Percentiles rank a stretch among this genome's conserved stretches.
Conservation (phyloP, 2,113 vertebrate genomes). For the Carollia perspicillata region DNA sequence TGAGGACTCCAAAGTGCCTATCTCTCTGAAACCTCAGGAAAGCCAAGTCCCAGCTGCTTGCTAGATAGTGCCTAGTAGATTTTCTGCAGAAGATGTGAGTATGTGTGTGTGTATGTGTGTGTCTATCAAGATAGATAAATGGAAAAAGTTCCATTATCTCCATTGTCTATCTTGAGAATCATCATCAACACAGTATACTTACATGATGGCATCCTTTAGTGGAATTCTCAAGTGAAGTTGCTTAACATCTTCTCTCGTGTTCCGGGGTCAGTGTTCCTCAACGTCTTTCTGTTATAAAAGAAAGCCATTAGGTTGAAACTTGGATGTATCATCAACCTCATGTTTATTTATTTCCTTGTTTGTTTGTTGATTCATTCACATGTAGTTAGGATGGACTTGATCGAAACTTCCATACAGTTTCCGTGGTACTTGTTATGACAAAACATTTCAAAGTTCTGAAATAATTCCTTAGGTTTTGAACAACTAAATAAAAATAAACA, state of each 20-base stretch:
- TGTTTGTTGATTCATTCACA: background rate
- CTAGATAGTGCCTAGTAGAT: background rate
- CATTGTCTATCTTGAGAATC: background rate
- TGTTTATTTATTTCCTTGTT: background rate
- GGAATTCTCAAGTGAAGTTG: background rate
- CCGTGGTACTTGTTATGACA: background rate
- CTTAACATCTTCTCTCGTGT: background rate
- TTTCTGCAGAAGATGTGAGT: background rate
- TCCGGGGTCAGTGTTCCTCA: background rate
- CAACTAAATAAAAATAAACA: background rate
- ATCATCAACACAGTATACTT: background rate
- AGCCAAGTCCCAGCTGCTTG: background rate
- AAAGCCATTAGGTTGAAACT: background rate
- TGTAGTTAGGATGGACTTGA: background rate
- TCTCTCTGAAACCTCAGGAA: background rate
- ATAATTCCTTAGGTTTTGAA: background rate
- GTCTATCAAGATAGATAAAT: too few relatives aligned
- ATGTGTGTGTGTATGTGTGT: too few relatives aligned
- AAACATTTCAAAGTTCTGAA: background rate
- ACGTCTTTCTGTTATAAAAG: background rate
- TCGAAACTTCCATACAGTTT: background rate
- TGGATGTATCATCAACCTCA: background rate
- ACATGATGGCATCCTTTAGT: background rate
- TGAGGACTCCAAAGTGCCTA: background rate
- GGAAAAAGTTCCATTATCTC: background rate